phyloP scores from a whole-genome alignment of 1,140 invertebrate species.

The Brachionus manjavacas region DNA sequence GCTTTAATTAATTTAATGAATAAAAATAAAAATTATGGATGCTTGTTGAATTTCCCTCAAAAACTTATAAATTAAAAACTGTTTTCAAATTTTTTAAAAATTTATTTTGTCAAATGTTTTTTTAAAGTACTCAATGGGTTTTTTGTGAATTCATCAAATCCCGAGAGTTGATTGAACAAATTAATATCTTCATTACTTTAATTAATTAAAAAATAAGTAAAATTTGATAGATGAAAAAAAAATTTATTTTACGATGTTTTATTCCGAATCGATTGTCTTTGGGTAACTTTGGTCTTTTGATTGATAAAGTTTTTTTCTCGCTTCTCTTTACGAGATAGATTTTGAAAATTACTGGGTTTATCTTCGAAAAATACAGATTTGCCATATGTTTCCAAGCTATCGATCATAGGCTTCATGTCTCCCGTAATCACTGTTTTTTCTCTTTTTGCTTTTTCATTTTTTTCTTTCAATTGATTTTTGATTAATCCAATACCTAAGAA shows the following conservation, averaged over 20 bases:
- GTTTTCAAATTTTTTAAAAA: not conserved
- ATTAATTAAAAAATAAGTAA: not conserved
- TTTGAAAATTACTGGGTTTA: not conserved
- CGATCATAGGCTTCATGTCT: constrained; percentile 34
- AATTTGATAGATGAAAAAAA: not conserved
- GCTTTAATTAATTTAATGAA: too few species aligned
- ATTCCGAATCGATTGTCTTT: constrained; percentile 23
- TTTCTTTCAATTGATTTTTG: constrained; percentile 10
- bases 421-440: constrained; percentile 38
- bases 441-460: constrained; percentile 13
- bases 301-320: not conserved
- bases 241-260: constrained; percentile 18
- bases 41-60: too few species aligned
- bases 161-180: constrained; percentile 35
- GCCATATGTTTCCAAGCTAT: not conserved
- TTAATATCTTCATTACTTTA: constrained; percentile 19
- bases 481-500: constrained; percentile 22
- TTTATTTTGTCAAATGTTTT: constrained; percentile 5
- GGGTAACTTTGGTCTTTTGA: not conserved
- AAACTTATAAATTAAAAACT: too few species aligned
- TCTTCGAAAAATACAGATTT: not conserved
- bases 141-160: constrained; percentile 20
- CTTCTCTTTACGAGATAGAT: constrained; percentile 26
- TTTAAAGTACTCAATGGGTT: constrained; percentile 34
- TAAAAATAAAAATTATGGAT: too few species aligned